Evolutionary conservation across 1,140 invertebrate species (phyloP).

Genomic region (Phymastichus coffea): DNA sequence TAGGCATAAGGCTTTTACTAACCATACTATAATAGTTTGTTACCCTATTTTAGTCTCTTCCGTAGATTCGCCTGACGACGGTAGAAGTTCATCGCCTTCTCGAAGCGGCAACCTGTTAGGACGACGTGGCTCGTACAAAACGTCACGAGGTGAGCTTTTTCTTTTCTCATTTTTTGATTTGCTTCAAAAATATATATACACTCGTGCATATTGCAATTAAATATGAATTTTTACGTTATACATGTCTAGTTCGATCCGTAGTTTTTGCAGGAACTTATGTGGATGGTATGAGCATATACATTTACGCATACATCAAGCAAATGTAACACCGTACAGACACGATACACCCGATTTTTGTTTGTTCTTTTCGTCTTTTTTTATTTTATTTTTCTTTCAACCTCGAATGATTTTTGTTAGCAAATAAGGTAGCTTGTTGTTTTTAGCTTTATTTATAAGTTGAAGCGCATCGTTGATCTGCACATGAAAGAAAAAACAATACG

Average conservation of each 20-base stretch:
- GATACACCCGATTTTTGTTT: background rate
- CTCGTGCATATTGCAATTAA: too few species aligned
- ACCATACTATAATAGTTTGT: constrained; percentile 46
- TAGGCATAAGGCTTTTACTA: constrained; percentile 33
- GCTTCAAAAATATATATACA: constrained; percentile 15
- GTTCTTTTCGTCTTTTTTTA: constrained; percentile 11
- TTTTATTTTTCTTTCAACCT: constrained; percentile 29
- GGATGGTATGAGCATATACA: constrained; percentile 36
- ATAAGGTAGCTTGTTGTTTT: constrained; percentile 27
- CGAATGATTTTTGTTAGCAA: background rate
- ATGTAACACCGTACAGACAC: background rate
- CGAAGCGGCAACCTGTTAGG: constrained; percentile 69
- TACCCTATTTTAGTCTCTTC: constrained; percentile 58
- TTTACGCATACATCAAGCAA: too few species aligned
- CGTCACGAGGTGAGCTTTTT: constrained; percentile 71
- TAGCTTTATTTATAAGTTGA: constrained; percentile 38
- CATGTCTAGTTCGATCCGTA: background rate
- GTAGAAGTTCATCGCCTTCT: constrained; percentile 71
- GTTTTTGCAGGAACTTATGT: constrained; percentile 13
- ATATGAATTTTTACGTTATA: constrained; percentile 20
- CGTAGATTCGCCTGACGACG: constrained; percentile 80
- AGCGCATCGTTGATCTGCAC: constrained; percentile 49
- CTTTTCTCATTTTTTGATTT: background rate
- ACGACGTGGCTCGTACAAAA: constrained; percentile 81
- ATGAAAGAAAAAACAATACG: constrained; percentile 45